Conservation (phyloP, 1,140 invertebrate species). For the Drosophila dunni region DNA sequence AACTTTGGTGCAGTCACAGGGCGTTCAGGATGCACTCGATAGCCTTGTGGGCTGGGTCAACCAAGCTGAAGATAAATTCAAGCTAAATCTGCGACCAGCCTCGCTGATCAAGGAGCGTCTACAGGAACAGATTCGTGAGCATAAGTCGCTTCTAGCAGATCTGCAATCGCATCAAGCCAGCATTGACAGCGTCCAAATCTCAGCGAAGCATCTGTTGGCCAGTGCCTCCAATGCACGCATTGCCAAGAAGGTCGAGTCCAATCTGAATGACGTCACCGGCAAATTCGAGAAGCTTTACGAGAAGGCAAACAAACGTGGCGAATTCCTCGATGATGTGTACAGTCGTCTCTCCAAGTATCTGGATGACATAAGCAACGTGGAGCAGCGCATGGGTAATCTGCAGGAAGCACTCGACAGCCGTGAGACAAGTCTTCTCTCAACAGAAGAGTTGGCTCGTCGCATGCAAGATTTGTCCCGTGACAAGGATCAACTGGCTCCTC, state of each 20-base stretch:
- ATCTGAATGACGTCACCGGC: constrained; percentile 92
- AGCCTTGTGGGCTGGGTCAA: constrained; percentile 93
- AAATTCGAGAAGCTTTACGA: constrained; percentile 94
- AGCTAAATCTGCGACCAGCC: constrained; percentile 92
- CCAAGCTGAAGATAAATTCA: constrained; percentile 92
- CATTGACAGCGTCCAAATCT: constrained; percentile 92
- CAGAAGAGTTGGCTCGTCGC: constrained; percentile 89
- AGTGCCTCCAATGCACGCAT: constrained; percentile 93
- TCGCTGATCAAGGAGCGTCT: constrained; percentile 95
- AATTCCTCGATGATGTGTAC: constrained; percentile 93
- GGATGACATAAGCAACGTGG: constrained; percentile 88
- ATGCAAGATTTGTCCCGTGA: constrained; percentile 87
- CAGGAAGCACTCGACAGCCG: constrained; percentile 91
- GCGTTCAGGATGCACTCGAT: constrained; percentile 96
- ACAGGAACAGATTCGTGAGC: constrained; percentile 94
- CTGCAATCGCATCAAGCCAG: constrained; percentile 93
- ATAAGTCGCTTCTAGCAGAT: constrained; percentile 92
- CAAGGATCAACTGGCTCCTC: constrained; percentile 83
- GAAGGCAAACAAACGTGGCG: constrained; percentile 90
- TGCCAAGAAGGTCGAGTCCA: constrained; percentile 95
- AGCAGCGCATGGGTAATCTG: constrained; percentile 90
- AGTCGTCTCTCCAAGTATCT: constrained; percentile 90
- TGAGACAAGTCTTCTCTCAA: constrained; percentile 88
- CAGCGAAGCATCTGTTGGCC: constrained; percentile 91
- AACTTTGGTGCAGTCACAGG: constrained; percentile 95